Evolutionary conservation across 2,888 invertebrate species (phyloP).

Genomic region (Trichogramma dendrolimi): DNA sequence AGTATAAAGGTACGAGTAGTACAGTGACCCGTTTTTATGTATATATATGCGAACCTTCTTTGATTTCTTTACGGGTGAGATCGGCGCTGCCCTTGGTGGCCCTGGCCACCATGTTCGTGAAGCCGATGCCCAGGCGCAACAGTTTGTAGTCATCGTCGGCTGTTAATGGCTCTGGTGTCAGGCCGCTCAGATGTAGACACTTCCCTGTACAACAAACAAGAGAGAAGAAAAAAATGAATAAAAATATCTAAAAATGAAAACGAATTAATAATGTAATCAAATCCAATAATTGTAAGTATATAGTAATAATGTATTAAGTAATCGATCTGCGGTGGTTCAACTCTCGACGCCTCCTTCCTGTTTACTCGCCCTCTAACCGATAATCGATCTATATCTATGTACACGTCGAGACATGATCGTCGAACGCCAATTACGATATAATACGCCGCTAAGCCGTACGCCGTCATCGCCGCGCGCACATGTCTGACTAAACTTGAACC

Average conservation of each 20-base stretch:
- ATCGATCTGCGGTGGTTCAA: too few species aligned
- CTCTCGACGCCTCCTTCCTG: too few species aligned
- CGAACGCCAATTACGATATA: too few species aligned
- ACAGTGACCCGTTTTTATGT: background rate
- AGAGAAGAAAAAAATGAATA: background rate
- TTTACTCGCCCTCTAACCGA: too few species aligned
- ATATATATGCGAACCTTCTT: slow-evolving; percentile 73
- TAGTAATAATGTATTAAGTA: too few species aligned
- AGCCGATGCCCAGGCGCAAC: slow-evolving; percentile 90
- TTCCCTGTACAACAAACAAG: slow-evolving; percentile 64
- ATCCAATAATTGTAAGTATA: too few species aligned
- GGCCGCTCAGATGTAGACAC: slow-evolving; percentile 88
- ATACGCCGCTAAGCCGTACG: too few species aligned
- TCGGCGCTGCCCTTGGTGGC: slow-evolving; percentile 96
- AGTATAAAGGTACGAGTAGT: slow-evolving; percentile 9
- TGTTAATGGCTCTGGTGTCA: slow-evolving; percentile 92
- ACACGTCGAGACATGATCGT: too few species aligned
- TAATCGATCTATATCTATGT: too few species aligned
- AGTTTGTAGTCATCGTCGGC: slow-evolving; percentile 94
- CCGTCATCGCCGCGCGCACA: too few species aligned
- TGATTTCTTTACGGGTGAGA: slow-evolving; percentile 87
- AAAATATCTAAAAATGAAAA: background rate
- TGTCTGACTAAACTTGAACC: too few species aligned
- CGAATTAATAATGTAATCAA: too few species aligned
- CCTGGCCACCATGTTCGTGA: slow-evolving; percentile 95